Base-by-base conservation (phyloP, 2,113 vertebrate species). In the Peromyscus californicus region DNA sequence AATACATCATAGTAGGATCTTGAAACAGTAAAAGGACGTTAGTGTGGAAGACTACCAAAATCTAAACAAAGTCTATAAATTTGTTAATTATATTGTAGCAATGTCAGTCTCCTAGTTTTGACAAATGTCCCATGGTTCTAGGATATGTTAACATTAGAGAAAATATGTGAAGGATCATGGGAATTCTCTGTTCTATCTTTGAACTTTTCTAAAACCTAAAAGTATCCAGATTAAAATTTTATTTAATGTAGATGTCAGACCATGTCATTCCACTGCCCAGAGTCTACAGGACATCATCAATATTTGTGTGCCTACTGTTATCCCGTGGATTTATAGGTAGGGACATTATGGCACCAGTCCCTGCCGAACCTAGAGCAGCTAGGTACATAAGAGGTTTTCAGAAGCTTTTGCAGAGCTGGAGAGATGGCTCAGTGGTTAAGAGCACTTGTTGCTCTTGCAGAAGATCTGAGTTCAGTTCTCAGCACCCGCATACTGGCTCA, bases 41-140 rank as follows among this genome's bases (percentile, higher is more conserved):
- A 80, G 13, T 70, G 61, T 80, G 5, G 17, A 74, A 89, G 91
- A 96, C 8, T 61, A 92, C 1, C 65, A 26, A 90, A 96, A 89
- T 93, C 19, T 36, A 29, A 57, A 67, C 88, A 45, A 86, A 86
- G 24, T 67, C 12, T 65, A 33, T 61, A 89, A 39, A 79, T 93
- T 74, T 86, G 70, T 82, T 91, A 91, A 80, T 87, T 67, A 95
- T 93, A 92, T 57, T 65, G n/a, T 89, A 93, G 16, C 33, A 96
- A 76, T 96, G 86, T 72, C 74, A 82, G 82, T 85, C 57, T 91
- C 48, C 88, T 93, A 89, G 65, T 89, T 96, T 95, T 96, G 65
- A 91, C n/a, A 89, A 95, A 93, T 90, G 33, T 3, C 70, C 31
- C 26, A 48, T 45, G 17, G 48, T 89, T 87, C 86, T 59, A 11